Evolutionary conservation across 1,140 invertebrate genomes (phyloP), one percentile per base, ranked within the genome.

Genomic region (Aphelenchoides fujianensis): DNA sequence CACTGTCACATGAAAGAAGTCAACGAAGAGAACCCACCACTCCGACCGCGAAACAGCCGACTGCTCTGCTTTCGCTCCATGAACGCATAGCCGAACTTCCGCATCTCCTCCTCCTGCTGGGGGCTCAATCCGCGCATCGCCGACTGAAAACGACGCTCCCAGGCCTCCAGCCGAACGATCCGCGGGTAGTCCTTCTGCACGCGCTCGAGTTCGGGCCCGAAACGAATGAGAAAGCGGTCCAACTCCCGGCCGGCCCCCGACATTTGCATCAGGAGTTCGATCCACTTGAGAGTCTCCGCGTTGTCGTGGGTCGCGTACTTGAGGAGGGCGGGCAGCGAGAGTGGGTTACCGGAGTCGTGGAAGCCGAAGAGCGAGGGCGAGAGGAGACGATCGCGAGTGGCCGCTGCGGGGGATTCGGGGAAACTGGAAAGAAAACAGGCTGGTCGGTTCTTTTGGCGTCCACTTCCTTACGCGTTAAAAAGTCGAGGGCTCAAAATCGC

Each of bases 211-310:
- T 59, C 55, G 19, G 28, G 5, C 7, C 5, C 19, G 5, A 23
- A 7, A 7, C 19, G 5, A 5, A 30, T 32, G 5, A 59, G 5
- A 5, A 59, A 19, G 5, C 19, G 55, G 19, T 23, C 34, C 5
- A 59, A 23, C 5, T 59, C 5, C 5, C 34, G 28, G 12, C 55
- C 55, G 55, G 23, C 19, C 12, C 55, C 55, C 28, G 12, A 5
- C 5, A 27, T 30, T 59, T 59, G 55, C 55, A 59, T 59, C 23
- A 59, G 55, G 27, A 5, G 34, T 32, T 59, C 55, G 34, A 59
- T 5, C 55, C 55, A 59, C 19, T 59, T 5, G 12, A 59, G 34
- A 5, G 19, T 59, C 19, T 59, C 55, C 12, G 5, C 12, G 55
- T 59, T 32, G 55, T 59, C 55, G 5, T 27, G 34, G 55, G 55